Base-by-base conservation (phyloP, 2,888 invertebrate genomes). In the Doris montereyensis region DNA sequence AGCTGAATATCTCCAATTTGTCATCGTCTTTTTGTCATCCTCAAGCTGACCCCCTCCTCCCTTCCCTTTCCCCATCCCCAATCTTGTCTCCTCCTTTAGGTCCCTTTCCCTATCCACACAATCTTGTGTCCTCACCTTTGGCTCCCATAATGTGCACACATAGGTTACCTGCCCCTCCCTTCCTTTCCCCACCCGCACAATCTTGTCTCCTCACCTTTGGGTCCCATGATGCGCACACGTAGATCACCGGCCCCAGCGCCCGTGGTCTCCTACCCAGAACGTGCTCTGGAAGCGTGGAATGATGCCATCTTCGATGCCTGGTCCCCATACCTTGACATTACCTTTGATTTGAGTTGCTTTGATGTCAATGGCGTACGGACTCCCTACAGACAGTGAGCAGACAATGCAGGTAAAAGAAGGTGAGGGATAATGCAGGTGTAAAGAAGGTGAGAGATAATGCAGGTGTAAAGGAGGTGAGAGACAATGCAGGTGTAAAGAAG, bases 141-240 rank as follows among this genome's bases (percentile, higher is more conserved):
- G 87, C 86, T 24, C 88, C 88, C 85, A 86, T 86, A 28, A 88
- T 85, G 34, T 86, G 85, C 65, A 88, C 87, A 58, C 86, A 85
- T 10, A 88, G 79, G 76, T 88, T 87, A 4, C 88, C 88, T 0
- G 87, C 84, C 0, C 87, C 87, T 0, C n/a, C n/a, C n/a, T n/a
- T n/a, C n/a, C n/a, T n/a, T n/a, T n/a, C n/a, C n/a, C n/a, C n/a
- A n/a, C n/a, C n/a, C n/a, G n/a, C n/a, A n/a, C n/a, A n/a, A n/a
- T n/a, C n/a, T n/a, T n/a, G n/a, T n/a, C n/a, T n/a, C n/a, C n/a
- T 71, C 77, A 87, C 87, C 88, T 85, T 87, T 88, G 0, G 87
- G 86, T 24, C 88, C 88, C 85, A 87, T 86, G 32, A 88, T 85
- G 32, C 87, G 85, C 65, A 88, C 87, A 57, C 86, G 85, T 8